Conservation (phyloP, 2,797 vertebrate genomes). For the Mus minutoides region DNA sequence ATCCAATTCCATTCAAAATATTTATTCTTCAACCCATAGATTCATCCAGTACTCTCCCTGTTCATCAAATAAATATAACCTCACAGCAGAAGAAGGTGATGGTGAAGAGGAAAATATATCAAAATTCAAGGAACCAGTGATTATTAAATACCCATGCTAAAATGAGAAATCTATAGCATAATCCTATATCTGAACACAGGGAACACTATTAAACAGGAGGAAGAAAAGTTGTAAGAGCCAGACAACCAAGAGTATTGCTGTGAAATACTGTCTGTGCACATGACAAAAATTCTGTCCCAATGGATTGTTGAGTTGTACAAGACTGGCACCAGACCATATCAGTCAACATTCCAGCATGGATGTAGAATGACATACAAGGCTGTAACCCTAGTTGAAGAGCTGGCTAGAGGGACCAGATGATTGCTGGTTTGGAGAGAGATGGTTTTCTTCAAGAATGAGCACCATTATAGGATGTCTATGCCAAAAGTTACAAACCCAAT, state of each 20-base stretch:
- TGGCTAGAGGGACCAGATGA: background rate
- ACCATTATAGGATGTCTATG: too few species aligned
- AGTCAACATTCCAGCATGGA: background rate
- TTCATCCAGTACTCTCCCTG: too few species aligned
- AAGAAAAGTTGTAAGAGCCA: background rate
- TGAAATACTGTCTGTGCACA: background rate
- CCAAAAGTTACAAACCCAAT: too few species aligned
- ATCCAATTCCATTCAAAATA: background rate
- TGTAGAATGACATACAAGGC: background rate
- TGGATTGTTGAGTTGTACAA: background rate
- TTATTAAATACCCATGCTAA: background rate
- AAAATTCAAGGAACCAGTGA: background rate
- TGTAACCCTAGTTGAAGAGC: background rate
- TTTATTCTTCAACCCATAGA: background rate
- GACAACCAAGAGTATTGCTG: background rate
- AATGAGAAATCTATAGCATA: background rate
- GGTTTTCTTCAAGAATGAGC: background rate
- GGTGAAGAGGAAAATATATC: background rate
- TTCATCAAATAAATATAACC: too few species aligned
- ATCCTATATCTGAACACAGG: too few species aligned
- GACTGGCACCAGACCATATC: background rate
- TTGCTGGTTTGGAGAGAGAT: background rate
- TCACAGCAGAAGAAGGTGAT: background rate
- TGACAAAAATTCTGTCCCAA: too few species aligned
- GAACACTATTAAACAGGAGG: background rate